phyloP scores from a whole-genome alignment of 1,140 invertebrate species.

The Eumaeus atala region DNA sequence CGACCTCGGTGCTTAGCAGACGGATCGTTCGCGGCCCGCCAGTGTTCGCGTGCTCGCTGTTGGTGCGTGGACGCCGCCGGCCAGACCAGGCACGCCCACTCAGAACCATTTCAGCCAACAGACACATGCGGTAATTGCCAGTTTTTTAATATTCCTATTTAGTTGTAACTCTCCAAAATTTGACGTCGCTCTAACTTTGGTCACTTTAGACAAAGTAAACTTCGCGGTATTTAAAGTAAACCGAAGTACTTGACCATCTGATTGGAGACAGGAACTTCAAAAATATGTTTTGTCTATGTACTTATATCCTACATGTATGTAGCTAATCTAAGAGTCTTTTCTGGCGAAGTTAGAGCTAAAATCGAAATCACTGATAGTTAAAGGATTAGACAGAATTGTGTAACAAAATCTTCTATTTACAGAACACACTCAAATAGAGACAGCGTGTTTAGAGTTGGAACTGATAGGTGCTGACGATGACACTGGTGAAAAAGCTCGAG shows the following conservation, averaged over 20 bases:
- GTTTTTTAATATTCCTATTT: not conserved
- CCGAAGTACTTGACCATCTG: too few relatives aligned
- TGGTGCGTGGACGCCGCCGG: constrained; percentile 93
- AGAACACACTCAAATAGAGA: constrained; percentile 60
- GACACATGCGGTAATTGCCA: constrained; percentile 76
- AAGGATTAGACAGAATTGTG: too few relatives aligned
- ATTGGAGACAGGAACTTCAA: too few relatives aligned
- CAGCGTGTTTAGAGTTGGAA: constrained; percentile 54
- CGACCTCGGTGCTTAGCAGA: constrained; percentile 79
- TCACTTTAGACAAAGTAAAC: too few relatives aligned
- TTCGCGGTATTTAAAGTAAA: too few relatives aligned
- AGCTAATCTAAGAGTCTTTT: not conserved
- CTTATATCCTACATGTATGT: too few relatives aligned
- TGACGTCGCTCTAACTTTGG: too few relatives aligned
- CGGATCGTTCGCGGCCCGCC: constrained; percentile 82
- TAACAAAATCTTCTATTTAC: constrained; percentile 13
- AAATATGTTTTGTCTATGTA: too few relatives aligned
- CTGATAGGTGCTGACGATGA: constrained; percentile 38
- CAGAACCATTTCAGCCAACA: constrained; percentile 59
- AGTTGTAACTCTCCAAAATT: too few relatives aligned
- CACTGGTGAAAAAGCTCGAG: constrained; percentile 34
- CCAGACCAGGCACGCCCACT: constrained; percentile 75
- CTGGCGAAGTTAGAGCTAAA: not conserved
- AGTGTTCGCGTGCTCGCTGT: constrained; percentile 83
- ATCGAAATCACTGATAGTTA: too few relatives aligned